Evolutionary conservation across 2,797 vertebrate genomes (phyloP).

Genomic region (Hephaestus fuliginosus): DNA sequence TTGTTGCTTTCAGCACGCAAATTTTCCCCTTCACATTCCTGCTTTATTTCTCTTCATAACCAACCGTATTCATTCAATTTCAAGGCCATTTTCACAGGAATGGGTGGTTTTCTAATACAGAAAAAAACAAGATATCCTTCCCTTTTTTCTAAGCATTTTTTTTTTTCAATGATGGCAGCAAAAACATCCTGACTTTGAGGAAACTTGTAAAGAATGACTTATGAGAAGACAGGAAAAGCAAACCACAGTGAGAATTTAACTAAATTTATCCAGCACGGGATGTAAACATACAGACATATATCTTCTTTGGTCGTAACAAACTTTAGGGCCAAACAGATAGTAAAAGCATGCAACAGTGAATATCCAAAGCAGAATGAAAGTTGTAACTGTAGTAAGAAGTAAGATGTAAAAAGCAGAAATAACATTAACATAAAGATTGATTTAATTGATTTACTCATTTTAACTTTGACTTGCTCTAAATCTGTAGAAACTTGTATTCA

Average conservation of each 20-base stretch:
- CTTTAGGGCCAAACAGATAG: not conserved
- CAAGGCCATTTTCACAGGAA: not conserved
- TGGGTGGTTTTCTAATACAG: not conserved
- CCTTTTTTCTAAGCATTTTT: not conserved
- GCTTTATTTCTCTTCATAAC: not conserved
- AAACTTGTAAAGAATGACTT: conserved; percentile 7
- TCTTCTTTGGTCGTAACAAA: not conserved
- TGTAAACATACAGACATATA: not conserved
- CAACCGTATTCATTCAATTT: not conserved
- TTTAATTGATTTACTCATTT: not conserved
- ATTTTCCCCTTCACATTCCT: not conserved
- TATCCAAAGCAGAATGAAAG: not conserved
- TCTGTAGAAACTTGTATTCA: not conserved
- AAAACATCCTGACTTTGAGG: conserved; percentile 19
- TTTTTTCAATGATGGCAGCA: not conserved
- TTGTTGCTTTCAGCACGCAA: not conserved
- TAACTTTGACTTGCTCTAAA: not conserved
- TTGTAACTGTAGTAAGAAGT: not conserved
- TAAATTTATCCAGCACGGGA: not conserved
- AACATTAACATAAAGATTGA: not conserved
- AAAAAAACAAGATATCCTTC: conserved; percentile 2
- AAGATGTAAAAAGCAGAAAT: no score
- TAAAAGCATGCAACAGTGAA: not conserved
- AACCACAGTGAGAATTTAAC: conserved; percentile 11
- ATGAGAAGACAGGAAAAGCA: not conserved